Percentiles rank a stretch among this genome's conserved stretches.
phyloP scores from a whole-genome alignment of 2,888 invertebrate genomes.

The Stenoptilia bipunctidactyla region DNA sequence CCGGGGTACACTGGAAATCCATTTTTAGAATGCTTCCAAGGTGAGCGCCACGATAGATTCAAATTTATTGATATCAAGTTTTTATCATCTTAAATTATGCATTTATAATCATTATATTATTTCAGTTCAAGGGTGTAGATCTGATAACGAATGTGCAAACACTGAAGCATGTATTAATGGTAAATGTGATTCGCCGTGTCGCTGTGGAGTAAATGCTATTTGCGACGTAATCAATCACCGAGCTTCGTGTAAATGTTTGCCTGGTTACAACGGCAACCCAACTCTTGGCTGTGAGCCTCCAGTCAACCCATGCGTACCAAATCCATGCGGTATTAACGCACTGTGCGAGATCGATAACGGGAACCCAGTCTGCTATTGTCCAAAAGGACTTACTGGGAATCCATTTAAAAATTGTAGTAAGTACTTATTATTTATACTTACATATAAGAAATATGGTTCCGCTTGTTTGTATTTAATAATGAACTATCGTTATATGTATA shows the following conservation, averaged over 20 bases:
- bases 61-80: background rate
- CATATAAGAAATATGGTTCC: too few species aligned
- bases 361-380: conserved; percentile 90
- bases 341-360: conserved; percentile 87
- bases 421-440: too few species aligned
- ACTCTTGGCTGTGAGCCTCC: conserved; percentile 78
- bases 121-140: conserved; percentile 77
- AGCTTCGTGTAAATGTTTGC: conserved; percentile 84
- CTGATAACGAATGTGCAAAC: conserved; percentile 78
- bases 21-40: conserved; percentile 77
- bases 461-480: too few species aligned
- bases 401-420: conserved; percentile 92
- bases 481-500: too few species aligned
- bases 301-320: conserved; percentile 84
- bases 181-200: conserved; percentile 82
- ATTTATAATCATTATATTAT: conserved; percentile 8
- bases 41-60: too few species aligned
- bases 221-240: conserved; percentile 86
- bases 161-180: conserved; percentile 84
- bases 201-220: conserved; percentile 83
- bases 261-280: conserved; percentile 86
- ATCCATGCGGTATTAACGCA: conserved; percentile 90
- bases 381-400: conserved; percentile 90
- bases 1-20: conserved; percentile 83
- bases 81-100: background rate